Conservation (phyloP, 2,888 invertebrate genomes). For the Hetaerina titia region DNA sequence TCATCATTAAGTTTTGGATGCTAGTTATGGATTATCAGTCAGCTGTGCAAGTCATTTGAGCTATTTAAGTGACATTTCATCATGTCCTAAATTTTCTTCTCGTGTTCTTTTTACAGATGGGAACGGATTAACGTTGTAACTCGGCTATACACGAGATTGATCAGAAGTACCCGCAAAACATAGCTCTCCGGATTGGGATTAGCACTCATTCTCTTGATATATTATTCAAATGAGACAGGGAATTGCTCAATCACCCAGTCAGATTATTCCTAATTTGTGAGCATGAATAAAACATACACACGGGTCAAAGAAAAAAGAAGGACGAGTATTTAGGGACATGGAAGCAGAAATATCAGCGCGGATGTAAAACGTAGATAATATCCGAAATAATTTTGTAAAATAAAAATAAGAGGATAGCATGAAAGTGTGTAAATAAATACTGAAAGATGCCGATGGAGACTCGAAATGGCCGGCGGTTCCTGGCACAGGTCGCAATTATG, state of each 20-base stretch:
- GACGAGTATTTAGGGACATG: neutral
- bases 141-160: neutral
- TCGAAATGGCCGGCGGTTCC: neutral
- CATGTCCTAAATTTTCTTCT: neutral
- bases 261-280: slow-evolving; percentile 2
- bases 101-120: neutral
- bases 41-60: no score
- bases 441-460: neutral
- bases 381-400: neutral
- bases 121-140: neutral
- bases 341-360: neutral
- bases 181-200: neutral
- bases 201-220: neutral
- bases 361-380: neutral
- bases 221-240: neutral
- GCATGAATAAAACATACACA: neutral
- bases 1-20: no score
- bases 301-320: neutral
- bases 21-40: no score
- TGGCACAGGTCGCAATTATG: neutral
- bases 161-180: neutral
- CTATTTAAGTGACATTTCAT: no score
- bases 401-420: neutral
- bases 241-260: neutral
- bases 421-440: neutral